These are phyloP conservation scores for Zaprionus davidi DNA, from an alignment of 1,140 invertebrate genomes.

Conservation along the genomic window DNA sequence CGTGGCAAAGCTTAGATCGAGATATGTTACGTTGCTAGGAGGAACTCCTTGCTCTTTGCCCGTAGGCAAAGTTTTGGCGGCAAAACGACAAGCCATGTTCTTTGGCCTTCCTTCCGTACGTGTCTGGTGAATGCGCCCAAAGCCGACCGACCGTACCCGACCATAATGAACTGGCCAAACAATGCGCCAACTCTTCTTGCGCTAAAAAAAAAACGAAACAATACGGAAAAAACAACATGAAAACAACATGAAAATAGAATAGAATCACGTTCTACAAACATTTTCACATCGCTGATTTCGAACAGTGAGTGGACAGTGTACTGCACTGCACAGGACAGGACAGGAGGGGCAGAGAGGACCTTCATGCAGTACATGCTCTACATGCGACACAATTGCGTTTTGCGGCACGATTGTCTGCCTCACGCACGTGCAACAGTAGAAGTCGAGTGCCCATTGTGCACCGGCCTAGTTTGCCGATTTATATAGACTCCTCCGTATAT, in stretches of 20 bases:
- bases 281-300: constrained; percentile 75
- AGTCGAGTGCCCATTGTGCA: constrained; percentile 68
- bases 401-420: constrained; percentile 61
- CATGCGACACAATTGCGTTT: constrained; percentile 66
- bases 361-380: constrained; percentile 43
- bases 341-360: constrained; percentile 9
- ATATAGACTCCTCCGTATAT: constrained; percentile 30
- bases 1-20: constrained; percentile 57
- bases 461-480: constrained; percentile 1
- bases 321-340: too few relatives aligned
- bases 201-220: constrained; percentile 43
- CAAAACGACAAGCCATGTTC: constrained; percentile 30
- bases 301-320: constrained; percentile 43
- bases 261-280: constrained; percentile 63
- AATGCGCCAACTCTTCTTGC: constrained; percentile 52
- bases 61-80: constrained; percentile 58
- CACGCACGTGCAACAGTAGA: constrained; percentile 69
- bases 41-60: constrained; percentile 22
- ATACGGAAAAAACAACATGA: constrained; percentile 19
- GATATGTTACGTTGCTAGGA: not conserved
- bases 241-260: constrained; percentile 34
- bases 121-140: constrained; percentile 49
- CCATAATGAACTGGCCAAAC: constrained; percentile 73
- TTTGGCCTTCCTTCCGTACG: constrained; percentile 40
- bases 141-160: constrained; percentile 23